Base-by-base conservation (phyloP, 2,797 vertebrate genomes). In the Pitangus sulphuratus region DNA sequence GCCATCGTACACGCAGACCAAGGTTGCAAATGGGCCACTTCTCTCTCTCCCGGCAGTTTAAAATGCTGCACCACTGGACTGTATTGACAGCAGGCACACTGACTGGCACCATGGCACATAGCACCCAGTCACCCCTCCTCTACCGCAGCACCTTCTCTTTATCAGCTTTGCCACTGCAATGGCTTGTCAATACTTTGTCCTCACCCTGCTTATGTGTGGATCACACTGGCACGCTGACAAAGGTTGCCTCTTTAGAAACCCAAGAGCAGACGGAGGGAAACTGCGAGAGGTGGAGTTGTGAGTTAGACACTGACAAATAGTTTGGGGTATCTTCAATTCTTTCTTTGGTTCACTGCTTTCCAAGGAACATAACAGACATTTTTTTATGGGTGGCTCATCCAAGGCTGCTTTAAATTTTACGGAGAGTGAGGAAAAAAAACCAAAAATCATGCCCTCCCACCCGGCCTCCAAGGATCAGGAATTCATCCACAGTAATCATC, bases 401-500 rank as follows among this genome's bases (percentile, higher is more conserved):
- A 86, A 93, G 87, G 87, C 56, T 82, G 35, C 58, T 87, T 22
- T 65, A 89, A 71, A 86, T 91, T 89, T 89, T 78, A 77, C 44
- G 35, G 42, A 14, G 62, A 22, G 24, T 51, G 9, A 53, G 30
- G 25, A 9, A 50, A 44, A 92, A 92, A 70, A 11, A 12, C 47
- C 1, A 40, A 65, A 58, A 89, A 42, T 42, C 8, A 2, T 86
- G 62, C 69, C 58, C 66, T 96, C 66, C 72, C 54, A 86, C 30
- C 51, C 64, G 45, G 54, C 70, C 79, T 94, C 77, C 87, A 91
- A 87, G 82, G 76, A 92, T 80, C 86, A 84, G 64, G 69, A 90
- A 95, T 91, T 71, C 72, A 92, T 92, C 72, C 76, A 87, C 66
- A 60, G 81, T 58, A 76, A 93, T 90, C 74, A 84, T 47, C 66